These are phyloP conservation scores for Diabrotica balteata DNA, from an alignment of 2,888 invertebrate species.

Conservation along the genomic window DNA sequence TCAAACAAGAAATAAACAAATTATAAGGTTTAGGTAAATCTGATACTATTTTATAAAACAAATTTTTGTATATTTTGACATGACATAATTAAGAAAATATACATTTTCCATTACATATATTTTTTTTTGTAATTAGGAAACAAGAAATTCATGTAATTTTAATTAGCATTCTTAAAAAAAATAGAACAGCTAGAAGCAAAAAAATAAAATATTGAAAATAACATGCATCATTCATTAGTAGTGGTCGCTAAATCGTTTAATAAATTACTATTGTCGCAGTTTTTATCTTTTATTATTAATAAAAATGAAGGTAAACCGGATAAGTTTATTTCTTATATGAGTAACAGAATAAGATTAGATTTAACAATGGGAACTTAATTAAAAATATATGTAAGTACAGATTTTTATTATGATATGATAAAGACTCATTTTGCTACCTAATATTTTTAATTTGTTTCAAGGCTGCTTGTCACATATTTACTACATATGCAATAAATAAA, in stretches of 20 bases:
- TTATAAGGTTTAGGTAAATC: too few relatives aligned
- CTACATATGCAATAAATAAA: too few relatives aligned
- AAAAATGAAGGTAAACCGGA: slow-evolving; percentile 19
- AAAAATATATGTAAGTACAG: slow-evolving; percentile 6
- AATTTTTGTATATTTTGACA: too few relatives aligned
- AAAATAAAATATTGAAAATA: slow-evolving; percentile 2
- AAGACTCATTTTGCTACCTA: neutral
- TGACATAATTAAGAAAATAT: too few relatives aligned
- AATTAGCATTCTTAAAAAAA: neutral
- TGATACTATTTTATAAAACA: too few relatives aligned
- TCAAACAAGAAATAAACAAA: too few relatives aligned
- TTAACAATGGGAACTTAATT: slow-evolving; percentile 4
- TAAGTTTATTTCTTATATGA: slow-evolving; percentile 1
- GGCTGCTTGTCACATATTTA: too few relatives aligned
- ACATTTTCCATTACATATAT: too few relatives aligned
- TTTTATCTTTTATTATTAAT: slow-evolving; percentile 20
- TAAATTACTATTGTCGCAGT: slow-evolving; percentile 13
- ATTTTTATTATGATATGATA: neutral
- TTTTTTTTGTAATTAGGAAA: too few relatives aligned
- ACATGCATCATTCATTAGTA: slow-evolving; percentile 17
- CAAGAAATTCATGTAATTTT: too few relatives aligned
- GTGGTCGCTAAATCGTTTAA: slow-evolving; percentile 7
- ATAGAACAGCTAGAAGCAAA: neutral
- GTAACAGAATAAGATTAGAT: slow-evolving; percentile 4
- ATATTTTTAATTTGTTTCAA: too few relatives aligned